Evolutionary conservation across 2,797 vertebrate genomes (phyloP).

Genomic region (Girardinus metallicus): DNA sequence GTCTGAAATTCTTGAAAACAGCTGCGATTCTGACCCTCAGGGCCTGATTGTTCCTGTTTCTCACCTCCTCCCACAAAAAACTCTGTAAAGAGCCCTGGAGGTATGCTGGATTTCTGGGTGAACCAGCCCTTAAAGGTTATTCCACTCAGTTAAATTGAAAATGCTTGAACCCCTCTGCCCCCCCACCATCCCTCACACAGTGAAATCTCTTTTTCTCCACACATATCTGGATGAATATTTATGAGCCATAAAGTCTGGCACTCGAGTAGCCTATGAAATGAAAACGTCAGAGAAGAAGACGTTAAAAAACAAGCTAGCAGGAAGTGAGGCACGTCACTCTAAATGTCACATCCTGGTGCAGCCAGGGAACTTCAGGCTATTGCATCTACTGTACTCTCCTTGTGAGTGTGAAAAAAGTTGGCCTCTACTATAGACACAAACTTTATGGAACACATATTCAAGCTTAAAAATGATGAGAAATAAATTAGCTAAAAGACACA

Average conservation of each 20-base stretch:
- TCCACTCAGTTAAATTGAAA: neutral
- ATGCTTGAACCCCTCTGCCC: neutral
- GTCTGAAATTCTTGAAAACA: conserved; percentile 38
- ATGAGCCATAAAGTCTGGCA: neutral
- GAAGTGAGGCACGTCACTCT: neutral
- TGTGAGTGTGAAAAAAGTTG: neutral
- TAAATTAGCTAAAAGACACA: neutral
- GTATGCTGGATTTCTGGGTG: neutral
- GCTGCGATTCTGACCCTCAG: neutral
- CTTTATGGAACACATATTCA: neutral
- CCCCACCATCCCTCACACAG: neutral
- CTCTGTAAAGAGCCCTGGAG: neutral
- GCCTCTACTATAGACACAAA: neutral
- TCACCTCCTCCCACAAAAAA: neutral
- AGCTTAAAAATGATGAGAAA: neutral
- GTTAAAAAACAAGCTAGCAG: neutral
- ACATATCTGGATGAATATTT: neutral
- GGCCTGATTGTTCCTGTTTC: neutral
- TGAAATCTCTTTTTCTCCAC: neutral
- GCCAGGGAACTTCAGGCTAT: neutral
- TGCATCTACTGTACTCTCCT: neutral
- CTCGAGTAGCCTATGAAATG: neutral
- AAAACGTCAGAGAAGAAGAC: neutral
- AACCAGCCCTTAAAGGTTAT: neutral
- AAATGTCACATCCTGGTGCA: neutral